Evolutionary conservation across 2,888 invertebrate species (phyloP).

Genomic region (Eristalis intricaria): DNA sequence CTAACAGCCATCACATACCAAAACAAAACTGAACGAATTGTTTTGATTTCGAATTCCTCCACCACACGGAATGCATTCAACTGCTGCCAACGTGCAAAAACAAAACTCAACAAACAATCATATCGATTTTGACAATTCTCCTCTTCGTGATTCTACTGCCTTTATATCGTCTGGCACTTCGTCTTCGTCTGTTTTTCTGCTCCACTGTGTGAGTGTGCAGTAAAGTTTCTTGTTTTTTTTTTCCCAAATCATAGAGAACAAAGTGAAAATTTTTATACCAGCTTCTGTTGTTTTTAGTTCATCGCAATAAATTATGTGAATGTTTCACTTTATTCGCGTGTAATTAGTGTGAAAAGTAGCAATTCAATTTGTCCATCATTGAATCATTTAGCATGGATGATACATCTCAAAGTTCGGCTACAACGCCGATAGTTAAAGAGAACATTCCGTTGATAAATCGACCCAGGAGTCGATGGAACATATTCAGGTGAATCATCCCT

Average conservation of each 20-base stretch:
- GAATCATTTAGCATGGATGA: conserved; percentile 78
- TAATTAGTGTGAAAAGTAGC: conserved; percentile 18
- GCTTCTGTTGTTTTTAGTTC: neutral
- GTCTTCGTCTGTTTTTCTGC: conserved; percentile 46
- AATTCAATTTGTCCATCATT: conserved; percentile 51
- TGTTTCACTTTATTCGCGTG: conserved; percentile 25
- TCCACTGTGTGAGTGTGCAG: conserved; percentile 35
- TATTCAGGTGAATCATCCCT: conserved; percentile 83
- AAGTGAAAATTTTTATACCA: conserved; percentile 58
- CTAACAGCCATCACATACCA: neutral
- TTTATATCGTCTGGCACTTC: neutral
- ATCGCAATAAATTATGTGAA: conserved; percentile 52
- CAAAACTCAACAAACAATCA: conserved; percentile 12
- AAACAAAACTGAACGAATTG: conserved; percentile 50
- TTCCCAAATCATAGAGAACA: conserved; percentile 32
- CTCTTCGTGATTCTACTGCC: neutral
- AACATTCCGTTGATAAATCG: conserved; percentile 88
- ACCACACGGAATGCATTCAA: conserved; percentile 18
- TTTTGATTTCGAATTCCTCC: conserved; percentile 43
- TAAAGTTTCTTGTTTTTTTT: conserved; percentile 57
- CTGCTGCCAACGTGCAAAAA: conserved; percentile 38
- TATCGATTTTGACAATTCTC: conserved; percentile 67
- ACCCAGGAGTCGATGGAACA: conserved; percentile 84
- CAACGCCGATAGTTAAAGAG: conserved; percentile 84
- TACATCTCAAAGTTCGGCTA: conserved; percentile 82